phyloP scores from a whole-genome alignment of 2,888 invertebrate species.

The Acleris sparsana region DNA sequence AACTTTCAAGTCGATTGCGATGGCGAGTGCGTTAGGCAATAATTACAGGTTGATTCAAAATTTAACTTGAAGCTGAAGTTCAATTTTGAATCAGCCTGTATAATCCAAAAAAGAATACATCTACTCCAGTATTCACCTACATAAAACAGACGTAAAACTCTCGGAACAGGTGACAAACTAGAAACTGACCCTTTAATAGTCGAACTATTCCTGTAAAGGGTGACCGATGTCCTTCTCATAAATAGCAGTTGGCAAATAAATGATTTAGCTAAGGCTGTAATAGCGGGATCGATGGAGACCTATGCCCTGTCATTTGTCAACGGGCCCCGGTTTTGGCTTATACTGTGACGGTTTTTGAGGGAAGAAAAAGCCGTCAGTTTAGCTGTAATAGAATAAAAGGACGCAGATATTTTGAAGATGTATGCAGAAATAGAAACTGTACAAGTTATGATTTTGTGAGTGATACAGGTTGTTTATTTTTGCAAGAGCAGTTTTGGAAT shows the following conservation, averaged over 20 bases:
- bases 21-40: too few relatives aligned
- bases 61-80: too few relatives aligned
- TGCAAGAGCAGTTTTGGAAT: not conserved
- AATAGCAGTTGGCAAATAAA: constrained; percentile 15
- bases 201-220: constrained; percentile 2
- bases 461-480: too few relatives aligned
- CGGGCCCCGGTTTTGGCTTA: not conserved
- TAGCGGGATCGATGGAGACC: constrained; percentile 9
- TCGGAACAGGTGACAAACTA: too few relatives aligned
- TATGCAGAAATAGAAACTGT: not conserved
- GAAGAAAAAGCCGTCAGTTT: not conserved
- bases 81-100: too few relatives aligned
- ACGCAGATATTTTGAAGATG: too few relatives aligned
- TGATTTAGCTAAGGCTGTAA: constrained; percentile 15
- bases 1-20: too few relatives aligned
- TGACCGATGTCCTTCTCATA: constrained; percentile 8
- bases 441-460: too few relatives aligned
- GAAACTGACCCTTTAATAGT: constrained; percentile 3
- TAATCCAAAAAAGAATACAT: too few relatives aligned
- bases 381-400: not conserved
- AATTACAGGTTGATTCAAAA: too few relatives aligned
- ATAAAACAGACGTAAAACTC: too few relatives aligned
- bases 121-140: too few relatives aligned
- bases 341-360: not conserved
- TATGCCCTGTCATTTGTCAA: constrained; percentile 9